Evolutionary conservation across 2,888 invertebrate species (phyloP), one percentile per base, ranked within the genome.

Genomic region (Lasioglossum pauxillum): DNA sequence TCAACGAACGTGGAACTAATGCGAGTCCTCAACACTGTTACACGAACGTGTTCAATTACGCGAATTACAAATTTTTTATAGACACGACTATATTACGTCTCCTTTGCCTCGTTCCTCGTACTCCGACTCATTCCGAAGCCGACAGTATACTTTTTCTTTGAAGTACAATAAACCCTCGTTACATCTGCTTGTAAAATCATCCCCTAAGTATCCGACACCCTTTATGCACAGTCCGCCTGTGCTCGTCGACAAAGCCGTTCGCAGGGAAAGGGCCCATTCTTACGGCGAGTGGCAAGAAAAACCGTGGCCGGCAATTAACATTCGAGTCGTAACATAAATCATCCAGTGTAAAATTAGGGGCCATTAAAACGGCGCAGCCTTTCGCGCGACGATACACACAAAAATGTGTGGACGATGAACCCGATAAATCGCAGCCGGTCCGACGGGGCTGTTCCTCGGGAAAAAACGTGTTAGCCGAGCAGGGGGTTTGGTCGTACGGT

Each of bases 281-380:
- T 76, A 72, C 71, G 31, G 71, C 72, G 60, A 35, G 4, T 19
- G n/a, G 41, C 41, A 41, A 41, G 49, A 77, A 67, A 79, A 82
- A 67, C 74, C 49, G 35, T 12, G 19, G 41, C 49, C 38, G 23
- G 53, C 46, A 75, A 79, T 86, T 82, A 86, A 86, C 77, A 75
- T 82, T 78, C 82, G 81, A 38, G 46, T 60, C 75, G 86, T 80
- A 80, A 82, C 64, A 80, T 86, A 87, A 86, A 85, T 86, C 82
- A 79, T 82, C 53, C 71, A 57, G 57, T 80, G 82, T 82, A 72
- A 82, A 87, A 87, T 86, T 86, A 79, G 86, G 74, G 82, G 35
- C 71, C 82, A 57, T 82, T 79, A 64, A 69, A 74, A 31, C 44
- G 64, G 31, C 67, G 67, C 31, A 12, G 41, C 57, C 49, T 41